phyloP scores from a whole-genome alignment of 2,888 invertebrate species.

The Drosophila nr. perissopoda region DNA sequence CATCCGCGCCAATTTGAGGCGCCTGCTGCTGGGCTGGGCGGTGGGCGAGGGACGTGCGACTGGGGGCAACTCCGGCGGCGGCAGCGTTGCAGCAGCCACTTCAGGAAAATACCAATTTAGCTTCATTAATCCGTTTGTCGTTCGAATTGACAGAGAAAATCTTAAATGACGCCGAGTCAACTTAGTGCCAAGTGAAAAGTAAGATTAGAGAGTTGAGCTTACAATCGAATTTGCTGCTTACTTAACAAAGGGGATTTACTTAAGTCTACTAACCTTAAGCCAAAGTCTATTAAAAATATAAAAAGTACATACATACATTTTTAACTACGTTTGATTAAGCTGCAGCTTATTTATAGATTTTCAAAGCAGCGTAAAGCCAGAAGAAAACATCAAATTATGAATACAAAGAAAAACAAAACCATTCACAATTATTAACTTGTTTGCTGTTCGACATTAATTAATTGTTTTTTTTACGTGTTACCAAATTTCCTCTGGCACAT shows the following conservation, averaged over 20 bases:
- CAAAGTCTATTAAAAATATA: background rate
- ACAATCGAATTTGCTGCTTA: slow-evolving; percentile 20
- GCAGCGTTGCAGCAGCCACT: slow-evolving; percentile 37
- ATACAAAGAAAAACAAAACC: background rate
- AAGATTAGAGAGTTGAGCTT: slow-evolving; percentile 44
- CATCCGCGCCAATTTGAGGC: slow-evolving; percentile 53
- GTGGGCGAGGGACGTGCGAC: background rate
- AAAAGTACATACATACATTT: background rate
- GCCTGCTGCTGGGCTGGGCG: slow-evolving; percentile 29
- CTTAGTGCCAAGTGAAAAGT: slow-evolving; percentile 26
- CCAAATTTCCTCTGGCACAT: slow-evolving; percentile 18
- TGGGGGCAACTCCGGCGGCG: slow-evolving; percentile 9
- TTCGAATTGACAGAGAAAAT: slow-evolving; percentile 43
- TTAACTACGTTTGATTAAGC: background rate
- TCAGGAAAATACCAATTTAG: slow-evolving; percentile 72
- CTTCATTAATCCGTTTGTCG: slow-evolving; percentile 67
- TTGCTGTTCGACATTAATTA: background rate
- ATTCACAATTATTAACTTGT: background rate
- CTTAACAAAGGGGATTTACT: background rate
- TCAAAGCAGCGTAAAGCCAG: background rate
- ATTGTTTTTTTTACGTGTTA: background rate
- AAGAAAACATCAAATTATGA: background rate
- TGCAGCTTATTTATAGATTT: background rate
- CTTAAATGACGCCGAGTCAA: slow-evolving; percentile 16
- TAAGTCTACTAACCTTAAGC: background rate